These are phyloP conservation scores for Ammodytes dubius DNA, from an alignment of 2,113 vertebrate genomes.

Conservation along the genomic window DNA sequence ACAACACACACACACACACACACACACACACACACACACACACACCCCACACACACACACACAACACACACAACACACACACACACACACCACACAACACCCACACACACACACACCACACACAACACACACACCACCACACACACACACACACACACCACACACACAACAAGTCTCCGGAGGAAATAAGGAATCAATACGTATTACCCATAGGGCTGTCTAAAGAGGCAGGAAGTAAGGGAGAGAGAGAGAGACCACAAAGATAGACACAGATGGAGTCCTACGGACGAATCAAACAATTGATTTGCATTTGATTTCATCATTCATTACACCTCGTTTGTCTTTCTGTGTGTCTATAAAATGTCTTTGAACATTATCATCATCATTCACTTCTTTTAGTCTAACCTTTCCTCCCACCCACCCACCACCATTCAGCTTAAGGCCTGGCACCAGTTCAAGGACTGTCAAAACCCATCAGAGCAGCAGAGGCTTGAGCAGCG, in stretches of 20 bases:
- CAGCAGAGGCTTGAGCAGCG: slow-evolving; percentile 42
- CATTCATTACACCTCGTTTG: slow-evolving; percentile 27
- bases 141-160: slow-evolving; percentile 40
- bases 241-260: slow-evolving; percentile 59
- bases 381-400: slow-evolving; percentile 17
- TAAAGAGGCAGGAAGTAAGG: slow-evolving; percentile 61
- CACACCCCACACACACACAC: slow-evolving; percentile 42
- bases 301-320: slow-evolving; percentile 58
- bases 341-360: not conserved
- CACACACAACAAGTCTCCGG: slow-evolving; percentile 36
- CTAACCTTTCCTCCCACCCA: slow-evolving; percentile 17
- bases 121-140: slow-evolving; percentile 35
- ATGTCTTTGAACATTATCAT: slow-evolving; percentile 19
- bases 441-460: slow-evolving; percentile 66
- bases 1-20: slow-evolving; percentile 36
- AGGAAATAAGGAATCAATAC: slow-evolving; percentile 78
- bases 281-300: slow-evolving; percentile 43
- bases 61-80: slow-evolving; percentile 11
- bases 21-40: slow-evolving; percentile 15
- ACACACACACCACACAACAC: slow-evolving; percentile 15
- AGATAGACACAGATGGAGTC: slow-evolving; percentile 35
- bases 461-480: slow-evolving; percentile 74
- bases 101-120: slow-evolving; percentile 31
- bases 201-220: slow-evolving; percentile 53
- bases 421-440: slow-evolving; percentile 54